Evolutionary conservation across 2,113 vertebrate species (phyloP).

Genomic region (Sminthopsis crassicaudata): DNA sequence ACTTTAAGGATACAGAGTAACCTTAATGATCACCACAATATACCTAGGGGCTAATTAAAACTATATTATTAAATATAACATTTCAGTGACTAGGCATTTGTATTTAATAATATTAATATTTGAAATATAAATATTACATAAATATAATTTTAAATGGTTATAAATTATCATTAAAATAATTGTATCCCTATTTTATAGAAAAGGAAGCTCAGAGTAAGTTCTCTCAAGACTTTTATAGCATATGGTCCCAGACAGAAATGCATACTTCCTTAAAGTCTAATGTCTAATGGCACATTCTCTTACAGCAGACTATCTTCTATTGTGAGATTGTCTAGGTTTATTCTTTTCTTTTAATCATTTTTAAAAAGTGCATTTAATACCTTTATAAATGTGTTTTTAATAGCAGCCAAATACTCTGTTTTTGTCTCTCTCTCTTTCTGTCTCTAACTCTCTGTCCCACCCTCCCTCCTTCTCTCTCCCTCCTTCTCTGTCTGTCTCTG

Average conservation of each 20-base stretch:
- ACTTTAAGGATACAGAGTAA: background rate
- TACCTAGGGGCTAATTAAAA: background rate
- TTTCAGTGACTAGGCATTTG: background rate
- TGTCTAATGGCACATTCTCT: background rate
- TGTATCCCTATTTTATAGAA: background rate
- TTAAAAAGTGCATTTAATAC: background rate
- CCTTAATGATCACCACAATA: background rate
- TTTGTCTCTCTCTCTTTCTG: fast-evolving
- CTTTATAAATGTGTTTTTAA: background rate
- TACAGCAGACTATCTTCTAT: background rate
- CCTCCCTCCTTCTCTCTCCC: background rate
- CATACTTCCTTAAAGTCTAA: background rate
- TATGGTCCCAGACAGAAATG: background rate
- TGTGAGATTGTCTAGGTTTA: background rate
- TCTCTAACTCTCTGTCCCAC: background rate
- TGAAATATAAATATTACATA: background rate
- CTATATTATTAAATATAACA: background rate
- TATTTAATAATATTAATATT: background rate
- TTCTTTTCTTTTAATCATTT: background rate
- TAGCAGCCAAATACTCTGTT: background rate
- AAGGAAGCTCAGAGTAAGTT: background rate
- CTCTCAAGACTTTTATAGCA: background rate
- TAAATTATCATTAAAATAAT: background rate
- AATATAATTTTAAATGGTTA: background rate
- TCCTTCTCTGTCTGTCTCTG: too few species aligned